A percentile compares a stretch with the other conserved stretches of the same genome.
These are phyloP conservation scores for Bhutanitis thaidina DNA, from an alignment of 2,888 invertebrate genomes.

Conservation along the genomic window DNA sequence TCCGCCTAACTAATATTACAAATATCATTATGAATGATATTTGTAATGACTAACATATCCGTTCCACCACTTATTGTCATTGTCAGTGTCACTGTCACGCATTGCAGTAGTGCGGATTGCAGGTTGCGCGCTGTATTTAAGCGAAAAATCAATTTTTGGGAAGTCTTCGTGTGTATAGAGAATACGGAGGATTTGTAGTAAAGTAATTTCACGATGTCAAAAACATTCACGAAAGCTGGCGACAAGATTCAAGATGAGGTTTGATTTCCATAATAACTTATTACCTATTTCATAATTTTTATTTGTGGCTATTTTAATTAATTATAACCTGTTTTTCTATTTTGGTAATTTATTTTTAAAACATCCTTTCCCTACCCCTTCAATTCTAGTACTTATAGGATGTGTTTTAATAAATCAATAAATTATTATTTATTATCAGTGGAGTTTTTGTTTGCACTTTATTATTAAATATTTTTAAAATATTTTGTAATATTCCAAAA, in stretches of 20 bases:
- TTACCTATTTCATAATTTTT: not conserved
- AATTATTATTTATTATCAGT: too few relatives aligned
- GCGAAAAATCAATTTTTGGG: slow-evolving; percentile 9
- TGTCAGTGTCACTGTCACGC: slow-evolving; percentile 16
- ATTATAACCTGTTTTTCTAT: too few relatives aligned
- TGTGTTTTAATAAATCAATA: too few relatives aligned
- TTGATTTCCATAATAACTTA: slow-evolving; percentile 19
- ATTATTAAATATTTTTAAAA: too few relatives aligned
- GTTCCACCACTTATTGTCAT: slow-evolving; percentile 11
- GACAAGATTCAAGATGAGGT: slow-evolving; percentile 86
- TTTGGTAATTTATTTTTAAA: too few relatives aligned
- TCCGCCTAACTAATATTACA: too few relatives aligned
- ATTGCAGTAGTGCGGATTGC: slow-evolving; percentile 12
- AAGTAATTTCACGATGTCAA: slow-evolving; percentile 45
- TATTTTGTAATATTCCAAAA: too few relatives aligned
- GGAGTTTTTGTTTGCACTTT: too few relatives aligned
- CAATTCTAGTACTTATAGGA: too few relatives aligned
- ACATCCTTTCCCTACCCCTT: too few relatives aligned
- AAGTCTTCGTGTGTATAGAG: slow-evolving; percentile 6
- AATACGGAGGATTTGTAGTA: not conserved
- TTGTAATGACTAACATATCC: too few relatives aligned
- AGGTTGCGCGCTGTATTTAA: slow-evolving; percentile 5
- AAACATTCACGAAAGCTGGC: slow-evolving; percentile 53
- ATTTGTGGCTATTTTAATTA: not conserved
- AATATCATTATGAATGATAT: too few relatives aligned